Evolutionary conservation across 1,140 invertebrate genomes (phyloP), one percentile per base, ranked within the genome.

Genomic region (Drosophila sucinea): DNA sequence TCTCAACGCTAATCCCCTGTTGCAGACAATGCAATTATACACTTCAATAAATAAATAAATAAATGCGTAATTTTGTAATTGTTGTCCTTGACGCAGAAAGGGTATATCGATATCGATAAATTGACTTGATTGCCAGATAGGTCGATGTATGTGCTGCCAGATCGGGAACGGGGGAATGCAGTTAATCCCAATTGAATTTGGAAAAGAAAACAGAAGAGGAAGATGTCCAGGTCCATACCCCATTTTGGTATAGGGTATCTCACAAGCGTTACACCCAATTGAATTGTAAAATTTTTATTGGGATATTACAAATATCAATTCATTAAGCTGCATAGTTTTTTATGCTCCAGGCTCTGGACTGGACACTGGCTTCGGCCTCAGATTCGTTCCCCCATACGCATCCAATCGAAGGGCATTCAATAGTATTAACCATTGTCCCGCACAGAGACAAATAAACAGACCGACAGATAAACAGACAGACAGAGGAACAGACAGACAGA

Each of bases 21-120:
- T 27, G 44, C 44, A 25, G 7, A 51, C 60, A 61, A 35, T 61
- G 23, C 60, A 63, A 63, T 63, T 63, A 63, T 44, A 32, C 56
- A 58, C 32, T 51, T 41, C 60, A 32, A 62, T 63, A 63, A 63
- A 62, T 51, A 62, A 62, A 62, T 51, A 33, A 33, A 63, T 63
- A 47, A 63, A 63, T 63, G 10, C n/a, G 29, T 63, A 47, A 63
- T 63, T 33, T 51, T 63, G 44, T 51, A 51, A 51, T 47, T 47
- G 44, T 47, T 47, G 5, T 25, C 17, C 2, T 47, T 47, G 17
- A 23, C 23, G 23, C 4, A 23, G 23, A 25, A 2, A 23, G 23
- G 44, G 8, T 51, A 23, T 47, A 51, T 51, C 44, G 44, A 51
- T 51, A 27, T 51, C 25, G 44, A 51, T 51, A 27, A 25, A 23